Base-by-base conservation (phyloP, 2,888 invertebrate genomes). In the Drosophila phalerata region DNA sequence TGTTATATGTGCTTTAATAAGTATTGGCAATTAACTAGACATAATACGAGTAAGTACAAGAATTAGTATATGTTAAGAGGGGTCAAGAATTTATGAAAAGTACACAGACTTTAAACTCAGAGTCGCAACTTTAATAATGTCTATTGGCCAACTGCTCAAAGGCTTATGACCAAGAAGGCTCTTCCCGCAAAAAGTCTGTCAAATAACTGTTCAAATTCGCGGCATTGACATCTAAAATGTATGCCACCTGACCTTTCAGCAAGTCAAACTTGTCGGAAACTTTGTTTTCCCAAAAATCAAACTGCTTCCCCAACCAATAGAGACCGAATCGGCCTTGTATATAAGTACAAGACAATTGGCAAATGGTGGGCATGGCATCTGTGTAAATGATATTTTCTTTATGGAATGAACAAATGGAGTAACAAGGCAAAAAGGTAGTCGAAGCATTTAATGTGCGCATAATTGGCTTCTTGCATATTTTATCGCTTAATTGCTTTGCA, bases 361-460 rank as follows among this genome's bases (percentile, higher is more conserved):
- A 45, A 47, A 13, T 30, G 13, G 19, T 40, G 58, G 56, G 56
- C 13, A 47, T 47, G 19, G 47, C 22, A 40, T 4, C 19, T 28
- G 49, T 51, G 45, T 58, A 58, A 58, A 51, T 58, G 49, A 58
- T 65, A 30, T 43, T 34, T 51, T 17, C 58, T 45, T 42, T 45
- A 58, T 49, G 48, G 37, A 2, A 51, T 32, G 56, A 19, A 11
- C 51, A 51, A 34, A 17, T 9, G 17, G 30, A 55, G 13, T 25
- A 30, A 28, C 34, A 51, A 15, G 34, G 15, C 25, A 11, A 45
- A 65, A 64, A 57, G 42, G 34, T 57, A 62, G 70, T 17, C 58
- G 55, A 81, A 79, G 79, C 69, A 82, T 77, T 87, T 85, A 77
- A 81, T 87, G 76, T 73, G 71, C 82, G 75, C 82, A 87, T 85